phyloP scores from a whole-genome alignment of 2,113 vertebrate species.

The Podarcis muralis region DNA sequence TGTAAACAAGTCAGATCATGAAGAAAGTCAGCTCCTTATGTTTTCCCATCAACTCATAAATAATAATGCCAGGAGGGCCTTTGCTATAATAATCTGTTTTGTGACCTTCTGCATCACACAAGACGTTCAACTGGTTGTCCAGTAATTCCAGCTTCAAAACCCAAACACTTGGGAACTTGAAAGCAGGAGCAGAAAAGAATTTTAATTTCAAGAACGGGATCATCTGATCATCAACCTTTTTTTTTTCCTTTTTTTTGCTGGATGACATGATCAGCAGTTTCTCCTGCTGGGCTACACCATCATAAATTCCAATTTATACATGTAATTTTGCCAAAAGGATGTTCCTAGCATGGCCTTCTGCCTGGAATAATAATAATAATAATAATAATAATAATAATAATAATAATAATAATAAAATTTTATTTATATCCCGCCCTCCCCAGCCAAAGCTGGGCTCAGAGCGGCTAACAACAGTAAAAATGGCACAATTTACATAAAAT shows the following conservation, averaged over 20 bases:
- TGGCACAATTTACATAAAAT: too few species aligned
- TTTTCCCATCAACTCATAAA: background rate
- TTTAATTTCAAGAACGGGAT: background rate
- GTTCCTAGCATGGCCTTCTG: background rate
- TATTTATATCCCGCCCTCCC: too few species aligned
- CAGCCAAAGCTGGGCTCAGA: too few species aligned
- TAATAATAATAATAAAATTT: too few species aligned
- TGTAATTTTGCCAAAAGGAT: too few species aligned
- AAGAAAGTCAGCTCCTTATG: background rate
- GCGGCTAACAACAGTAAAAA: too few species aligned
- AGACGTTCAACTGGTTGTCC: background rate
- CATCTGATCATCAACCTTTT: background rate
- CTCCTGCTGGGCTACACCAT: background rate
- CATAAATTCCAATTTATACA: background rate
- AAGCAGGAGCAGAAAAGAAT: background rate
- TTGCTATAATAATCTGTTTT: background rate
- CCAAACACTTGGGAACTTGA: background rate
- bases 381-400: too few species aligned
- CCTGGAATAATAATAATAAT: background rate
- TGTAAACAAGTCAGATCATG: constrained; percentile 14
- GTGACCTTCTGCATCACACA: background rate
- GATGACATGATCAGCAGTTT: background rate
- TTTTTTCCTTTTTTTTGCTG: too few species aligned
- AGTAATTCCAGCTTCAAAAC: background rate
- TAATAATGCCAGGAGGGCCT: background rate